phyloP scores from a whole-genome alignment of 2,113 vertebrate species.

The Pedetes capensis region DNA sequence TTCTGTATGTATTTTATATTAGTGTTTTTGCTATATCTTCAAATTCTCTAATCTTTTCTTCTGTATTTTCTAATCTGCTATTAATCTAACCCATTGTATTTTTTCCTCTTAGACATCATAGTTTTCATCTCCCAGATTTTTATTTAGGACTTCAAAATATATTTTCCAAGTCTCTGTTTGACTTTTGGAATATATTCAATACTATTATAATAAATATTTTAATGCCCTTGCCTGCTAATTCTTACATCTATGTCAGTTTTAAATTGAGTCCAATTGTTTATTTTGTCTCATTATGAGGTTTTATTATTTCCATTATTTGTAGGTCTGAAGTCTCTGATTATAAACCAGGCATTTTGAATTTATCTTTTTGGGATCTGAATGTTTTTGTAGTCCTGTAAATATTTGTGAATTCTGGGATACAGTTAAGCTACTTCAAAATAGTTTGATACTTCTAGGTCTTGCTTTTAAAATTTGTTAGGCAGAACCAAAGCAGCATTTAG shows the following conservation, averaged over 20 bases:
- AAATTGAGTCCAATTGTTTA: background rate
- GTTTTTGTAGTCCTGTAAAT: background rate
- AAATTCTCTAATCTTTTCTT: background rate
- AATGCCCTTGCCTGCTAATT: background rate
- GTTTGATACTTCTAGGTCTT: background rate
- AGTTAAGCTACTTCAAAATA: background rate
- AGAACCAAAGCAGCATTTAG: background rate
- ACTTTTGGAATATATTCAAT: background rate
- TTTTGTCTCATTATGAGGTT: background rate
- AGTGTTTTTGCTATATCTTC: background rate
- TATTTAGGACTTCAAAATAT: background rate
- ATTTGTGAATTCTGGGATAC: background rate
- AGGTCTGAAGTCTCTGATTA: background rate
- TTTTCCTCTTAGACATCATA: background rate
- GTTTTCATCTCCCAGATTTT: constrained; percentile 33
- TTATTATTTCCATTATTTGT: background rate
- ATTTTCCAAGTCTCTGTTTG: background rate
- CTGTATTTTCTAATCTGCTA: background rate
- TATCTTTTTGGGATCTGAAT: background rate
- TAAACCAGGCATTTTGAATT: constrained; percentile 2
- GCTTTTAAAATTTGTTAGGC: background rate
- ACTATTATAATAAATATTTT: background rate
- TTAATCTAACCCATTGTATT: background rate
- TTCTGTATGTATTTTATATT: background rate
- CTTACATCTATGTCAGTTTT: constrained; percentile 5